phyloP scores from a whole-genome alignment of 2,113 vertebrate species.

The Hemiprocne comata region DNA sequence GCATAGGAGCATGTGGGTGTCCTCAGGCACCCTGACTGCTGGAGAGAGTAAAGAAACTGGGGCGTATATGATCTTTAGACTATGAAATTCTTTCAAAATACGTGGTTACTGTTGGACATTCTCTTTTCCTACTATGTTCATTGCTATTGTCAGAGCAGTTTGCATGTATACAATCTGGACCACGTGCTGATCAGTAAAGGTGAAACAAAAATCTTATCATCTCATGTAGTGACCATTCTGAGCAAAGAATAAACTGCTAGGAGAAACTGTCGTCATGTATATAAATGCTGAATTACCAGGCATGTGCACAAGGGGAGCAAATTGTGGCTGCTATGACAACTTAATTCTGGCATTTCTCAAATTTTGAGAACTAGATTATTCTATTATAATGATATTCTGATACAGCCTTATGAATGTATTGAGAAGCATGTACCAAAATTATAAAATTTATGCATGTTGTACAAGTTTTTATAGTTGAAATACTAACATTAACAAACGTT shows the following conservation, averaged over 20 bases:
- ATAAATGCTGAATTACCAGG: not conserved
- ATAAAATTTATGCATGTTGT: not conserved
- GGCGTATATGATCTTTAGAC: not conserved
- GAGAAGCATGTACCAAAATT: not conserved
- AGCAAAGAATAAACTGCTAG: not conserved
- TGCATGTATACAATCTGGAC: not conserved
- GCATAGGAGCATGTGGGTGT: not conserved
- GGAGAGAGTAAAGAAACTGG: not conserved
- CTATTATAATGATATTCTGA: not conserved
- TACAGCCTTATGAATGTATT: not conserved
- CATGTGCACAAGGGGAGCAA: not conserved
- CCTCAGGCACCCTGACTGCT: not conserved
- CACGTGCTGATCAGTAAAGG: not conserved
- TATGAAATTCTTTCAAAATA: not conserved
- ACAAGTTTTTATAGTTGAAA: not conserved
- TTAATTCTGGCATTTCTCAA: not conserved
- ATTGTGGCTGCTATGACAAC: not conserved
- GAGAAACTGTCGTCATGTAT: not conserved
- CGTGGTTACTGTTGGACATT: not conserved
- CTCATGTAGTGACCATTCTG: not conserved
- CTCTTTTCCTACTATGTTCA: not conserved
- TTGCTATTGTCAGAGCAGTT: not conserved
- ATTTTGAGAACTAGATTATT: not conserved
- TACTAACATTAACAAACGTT: not conserved
- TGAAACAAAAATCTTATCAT: not conserved